Base-by-base conservation (phyloP, 2,797 vertebrate species). In the Chlorospingus semifuscus region DNA sequence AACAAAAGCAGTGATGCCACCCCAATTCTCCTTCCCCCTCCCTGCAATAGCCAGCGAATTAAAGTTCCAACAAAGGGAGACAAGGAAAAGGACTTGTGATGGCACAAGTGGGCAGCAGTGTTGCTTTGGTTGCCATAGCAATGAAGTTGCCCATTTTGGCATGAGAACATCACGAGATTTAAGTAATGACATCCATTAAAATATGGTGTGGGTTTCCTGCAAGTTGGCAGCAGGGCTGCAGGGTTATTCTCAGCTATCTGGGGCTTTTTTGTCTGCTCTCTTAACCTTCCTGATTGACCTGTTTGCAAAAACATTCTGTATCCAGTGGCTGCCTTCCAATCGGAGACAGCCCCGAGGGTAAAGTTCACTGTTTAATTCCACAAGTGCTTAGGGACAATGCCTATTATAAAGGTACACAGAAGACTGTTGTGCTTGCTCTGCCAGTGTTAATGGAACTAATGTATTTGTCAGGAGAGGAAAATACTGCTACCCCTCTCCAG, bases 291-390 rank as follows among this genome's bases (percentile, higher is more conserved):
- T 52, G 68, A 74, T 29, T 83, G 90, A 96, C 90, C 80, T 92
- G 68, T 93, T 97, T 94, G 95, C 90, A 89, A 87, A 97, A 82
- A 21, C 61, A 39, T 88, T 97, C 76, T 89, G 60, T 75, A 78
- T 71, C 84, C 68, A 84, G 52, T 22, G 2, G 4, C 64, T 77
- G 71, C 90, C 74, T 74, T 91, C 78, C 78, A 88, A 2, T 56
- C 3, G 0, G 52, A 76, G 30, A 20, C 71, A 85, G 63, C 88
- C 87, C 56, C 1, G 6, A 53, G 89, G 92, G 81, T 39, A 75
- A 94, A 91, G 79, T 71, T 93, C 83, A 32, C 36, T 68, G 75
- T 93, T 94, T 87, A 90, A 85, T 91, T 93, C 95, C 77, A 64
- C 82, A 80, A 94, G 83, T 83, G 65, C 82, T 57, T 93, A 52